Percentiles rank a stretch among this genome's conserved stretches.
phyloP scores from a whole-genome alignment of 2,797 vertebrate species.

The Pempheris klunzingeri region DNA sequence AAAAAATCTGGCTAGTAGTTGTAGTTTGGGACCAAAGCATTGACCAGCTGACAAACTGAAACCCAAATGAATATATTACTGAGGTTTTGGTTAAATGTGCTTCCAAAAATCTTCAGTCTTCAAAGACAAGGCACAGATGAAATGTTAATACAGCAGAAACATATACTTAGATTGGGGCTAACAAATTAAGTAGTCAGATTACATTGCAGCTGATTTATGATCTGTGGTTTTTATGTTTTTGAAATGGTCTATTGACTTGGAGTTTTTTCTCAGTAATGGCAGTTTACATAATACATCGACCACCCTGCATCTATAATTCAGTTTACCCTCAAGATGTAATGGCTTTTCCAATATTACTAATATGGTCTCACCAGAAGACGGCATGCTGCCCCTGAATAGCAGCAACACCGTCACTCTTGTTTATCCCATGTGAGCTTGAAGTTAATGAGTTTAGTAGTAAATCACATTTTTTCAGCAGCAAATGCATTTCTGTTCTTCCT shows the following conservation, averaged over 20 bases:
- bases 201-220: conserved; percentile 30
- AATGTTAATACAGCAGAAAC: conserved; percentile 15
- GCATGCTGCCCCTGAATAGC: neutral
- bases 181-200: conserved; percentile 16
- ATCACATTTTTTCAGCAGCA: conserved; percentile 53
- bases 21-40: neutral
- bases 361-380: conserved; percentile 33
- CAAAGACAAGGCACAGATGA: neutral
- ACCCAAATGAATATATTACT: conserved; percentile 28
- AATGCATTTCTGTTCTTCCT: conserved; percentile 38
- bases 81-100: neutral
- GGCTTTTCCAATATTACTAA: conserved; percentile 56
- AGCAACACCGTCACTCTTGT: conserved; percentile 2
- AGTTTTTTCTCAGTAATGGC: conserved; percentile 25
- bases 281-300: conserved; percentile 51
- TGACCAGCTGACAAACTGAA: neutral
- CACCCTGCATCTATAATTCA: conserved; percentile 57
- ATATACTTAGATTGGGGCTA: neutral
- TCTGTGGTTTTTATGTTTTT: conserved; percentile 26
- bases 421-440: conserved; percentile 16
- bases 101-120: conserved; percentile 1
- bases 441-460: conserved; percentile 54
- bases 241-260: conserved; percentile 21
- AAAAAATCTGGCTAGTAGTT: neutral
- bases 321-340: conserved; percentile 56